Base-by-base conservation (phyloP, 2,113 vertebrate genomes). In the Donacobius atricapilla region DNA sequence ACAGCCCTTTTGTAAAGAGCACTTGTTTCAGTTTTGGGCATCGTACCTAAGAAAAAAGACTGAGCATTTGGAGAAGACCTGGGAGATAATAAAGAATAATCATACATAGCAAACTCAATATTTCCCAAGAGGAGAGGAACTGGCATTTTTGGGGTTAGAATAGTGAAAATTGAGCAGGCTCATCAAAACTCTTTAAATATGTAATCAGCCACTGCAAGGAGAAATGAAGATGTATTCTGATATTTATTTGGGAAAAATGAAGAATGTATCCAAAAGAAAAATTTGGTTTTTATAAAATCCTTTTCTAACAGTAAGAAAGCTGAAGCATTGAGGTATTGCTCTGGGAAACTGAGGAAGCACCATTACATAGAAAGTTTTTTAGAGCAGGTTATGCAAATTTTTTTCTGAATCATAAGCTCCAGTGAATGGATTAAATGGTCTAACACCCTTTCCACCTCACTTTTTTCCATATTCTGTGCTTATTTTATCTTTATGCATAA, bases 341-440 rank as follows among this genome's bases (percentile, higher is more conserved):
- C 71, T 72, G 73, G 82, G 94, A 94, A 95, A 90, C 87, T 83
- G 90, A 94, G 81, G 92, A 89, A 83, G n/a, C 20, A 24, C 76
- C 6, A 2, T 64, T 60, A 44, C 24, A 31, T 6, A 33, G 21
- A 13, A 53, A 71, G 24, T 30, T 18, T 79, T 94, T 87, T 51
- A 47, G 60, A 87, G 35, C 27, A 70, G 20, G 51, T 42, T 89
- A 51, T 95, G 51, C 30, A 87, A 60, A 85, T 68, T n/a, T 54
- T 25, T 69, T 82, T 79, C 53, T 60, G 57, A 83, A 28, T 79
- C 31, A 76, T 56, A 58, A 70, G 3, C 28, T 51, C 18, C n/a
- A 68, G 28, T 42, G 57, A 44, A 50, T 68, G 44, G 39, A 75
- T 91, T 89, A 84, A 89, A 87, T 87, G 37, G 39, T 68, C 61